phyloP scores from a whole-genome alignment of 2,113 vertebrate species.

The Indicator maculatus region DNA sequence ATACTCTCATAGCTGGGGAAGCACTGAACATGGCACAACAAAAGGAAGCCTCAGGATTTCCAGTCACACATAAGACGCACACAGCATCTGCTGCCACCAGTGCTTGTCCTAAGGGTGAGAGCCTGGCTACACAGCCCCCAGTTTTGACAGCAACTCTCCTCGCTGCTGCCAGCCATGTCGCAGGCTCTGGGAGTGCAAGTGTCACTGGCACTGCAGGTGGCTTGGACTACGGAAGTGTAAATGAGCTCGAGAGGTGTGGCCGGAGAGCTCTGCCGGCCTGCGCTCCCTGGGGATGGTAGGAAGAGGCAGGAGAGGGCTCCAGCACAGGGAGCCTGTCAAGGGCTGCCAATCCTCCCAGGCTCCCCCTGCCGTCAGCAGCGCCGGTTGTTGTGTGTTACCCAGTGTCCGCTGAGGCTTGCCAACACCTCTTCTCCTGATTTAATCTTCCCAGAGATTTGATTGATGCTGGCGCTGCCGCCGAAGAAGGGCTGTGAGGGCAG shows the following conservation, averaged over 20 bases:
- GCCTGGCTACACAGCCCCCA: background rate
- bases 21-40: background rate
- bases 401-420: slow-evolving; percentile 88
- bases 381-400: slow-evolving; percentile 75
- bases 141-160: background rate
- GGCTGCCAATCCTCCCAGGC: background rate
- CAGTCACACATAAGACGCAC: background rate
- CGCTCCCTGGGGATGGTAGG: fast-evolving
- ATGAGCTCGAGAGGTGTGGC: background rate
- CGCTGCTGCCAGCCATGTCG: background rate
- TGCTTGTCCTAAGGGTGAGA: background rate
- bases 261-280: background rate
- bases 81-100: background rate
- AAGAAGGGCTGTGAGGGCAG: slow-evolving; percentile 87
- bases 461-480: slow-evolving; percentile 84
- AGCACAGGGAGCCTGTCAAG: background rate
- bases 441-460: slow-evolving; percentile 94
- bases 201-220: background rate
- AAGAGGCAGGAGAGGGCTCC: background rate
- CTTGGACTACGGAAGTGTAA: background rate
- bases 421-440: slow-evolving; percentile 83
- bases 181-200: background rate
- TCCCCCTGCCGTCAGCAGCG: background rate
- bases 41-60: background rate
- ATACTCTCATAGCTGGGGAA: background rate